Base-by-base conservation (phyloP, 2,113 vertebrate species). In the Scomber colias region DNA sequence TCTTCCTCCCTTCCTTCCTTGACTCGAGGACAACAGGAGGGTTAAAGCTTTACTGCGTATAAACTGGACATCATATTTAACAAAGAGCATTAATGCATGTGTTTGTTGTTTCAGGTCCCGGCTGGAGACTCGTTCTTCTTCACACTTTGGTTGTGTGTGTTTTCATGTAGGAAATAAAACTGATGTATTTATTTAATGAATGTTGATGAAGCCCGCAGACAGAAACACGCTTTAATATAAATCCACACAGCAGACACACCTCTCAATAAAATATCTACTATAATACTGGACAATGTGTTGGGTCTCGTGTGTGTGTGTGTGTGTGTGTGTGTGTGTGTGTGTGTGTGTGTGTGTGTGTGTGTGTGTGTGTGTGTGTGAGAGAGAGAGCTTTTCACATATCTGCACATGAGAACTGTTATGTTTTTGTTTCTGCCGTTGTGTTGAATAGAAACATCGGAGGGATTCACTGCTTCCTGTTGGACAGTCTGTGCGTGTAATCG, bases 61-160 rank as follows among this genome's bases (percentile, higher is more conserved):
- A 12, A 61, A 59, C 17, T 31, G 13, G 14, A 30, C 5, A 16
- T 8, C 15, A 44, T 5, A 10, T 21, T 24, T 40, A 51, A 27
- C 19, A 61, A 50, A 31, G 9, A 50, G 3, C 54, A 21, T 69
- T 54, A 3, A 70, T 31, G 0, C 35, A 3, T 30, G 10, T 45
- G 40, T 66, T 74, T 90, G 55, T 88, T 14, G 69, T 82, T 76
- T 82, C 83, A 95, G 94, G 87, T 31, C 65, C 65, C 30, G 31
- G n/a, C 68, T 79, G 87, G 75, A 83, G 69, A 3, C 70, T 86
- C 11, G 3, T 89, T 24, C 35, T 90, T 27, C 76, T 93, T 9
- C 73, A 86, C 21, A 50, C 75, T 54, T 65, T 90, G 78, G 55
- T n/a, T 61, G 45, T 83, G 46, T 70, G 75, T 27, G 16, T 87